Evolutionary conservation across 2,797 vertebrate genomes (phyloP), one percentile per base, ranked within the genome.

Genomic region (Calcarius lapponicus): DNA sequence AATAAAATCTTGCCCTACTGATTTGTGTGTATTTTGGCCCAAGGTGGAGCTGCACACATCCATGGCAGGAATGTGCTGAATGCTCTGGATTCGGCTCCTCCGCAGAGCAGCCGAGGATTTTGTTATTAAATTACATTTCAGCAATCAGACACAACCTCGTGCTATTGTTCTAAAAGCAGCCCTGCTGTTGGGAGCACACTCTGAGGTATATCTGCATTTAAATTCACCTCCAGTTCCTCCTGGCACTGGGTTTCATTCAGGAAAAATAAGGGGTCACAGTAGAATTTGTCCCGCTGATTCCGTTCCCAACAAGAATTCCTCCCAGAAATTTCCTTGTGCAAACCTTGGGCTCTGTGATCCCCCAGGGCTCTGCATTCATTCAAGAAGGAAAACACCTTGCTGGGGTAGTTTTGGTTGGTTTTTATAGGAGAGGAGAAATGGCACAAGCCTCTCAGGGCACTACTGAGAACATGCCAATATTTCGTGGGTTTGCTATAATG

Each of bases 21-120:
- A 47, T 75, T 3, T 43, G 38, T 95, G 90, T 94, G 91, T 92
- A 13, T 79, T 92, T 94, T 93, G 95, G 91, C 92, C 92, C 85
- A 15, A 34, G 22, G 5, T 3, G 45, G 56, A n/a, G 8, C 70
- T 92, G 80, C 62, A 90, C 82, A 75, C 88, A 79, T 71, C 94
- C 61, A 9, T n/a, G 71, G 90, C 66, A 96, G 86, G 91, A 94
- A 96, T 95, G 94, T 95, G 96, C 95, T 96, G 94, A 95, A 47
- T 22, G 73, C 42, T 93, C 80, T 54, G 80, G 90, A 94, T 91
- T 90, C 36, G 7, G 85, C 57, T 90, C 76, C 91, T 95, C 85
- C 4, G 13, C 72, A 72, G 83, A 94, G 67, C 57, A n/a, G 11
- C 31, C 2, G 58, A 88, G 80, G 9, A 20, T 89, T 92, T 67